A percentile compares a stretch with the other conserved stretches of the same genome.
Conservation (phyloP, 2,888 invertebrate genomes). For the Drosophila nigricruria region DNA sequence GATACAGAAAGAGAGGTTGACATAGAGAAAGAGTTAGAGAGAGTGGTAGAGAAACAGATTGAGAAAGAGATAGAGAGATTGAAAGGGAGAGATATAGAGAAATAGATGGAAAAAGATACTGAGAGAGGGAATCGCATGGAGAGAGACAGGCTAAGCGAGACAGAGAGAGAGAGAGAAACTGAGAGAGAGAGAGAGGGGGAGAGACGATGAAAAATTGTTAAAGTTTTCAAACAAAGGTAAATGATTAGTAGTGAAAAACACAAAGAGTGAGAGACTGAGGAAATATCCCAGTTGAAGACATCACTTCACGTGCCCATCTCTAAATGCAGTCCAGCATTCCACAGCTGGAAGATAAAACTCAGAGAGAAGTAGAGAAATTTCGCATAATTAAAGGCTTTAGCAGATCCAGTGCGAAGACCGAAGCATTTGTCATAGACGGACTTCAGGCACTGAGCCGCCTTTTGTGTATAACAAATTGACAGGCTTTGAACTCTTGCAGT, state of each 20-base stretch:
- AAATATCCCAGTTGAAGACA: background rate
- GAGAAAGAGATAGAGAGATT: background rate
- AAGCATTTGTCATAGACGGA: constrained; percentile 47
- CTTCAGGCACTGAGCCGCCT: constrained; percentile 16
- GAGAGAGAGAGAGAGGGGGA: no score
- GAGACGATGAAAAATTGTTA: background rate
- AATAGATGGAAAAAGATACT: background rate
- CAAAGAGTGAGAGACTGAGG: no score
- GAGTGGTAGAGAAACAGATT: no score
- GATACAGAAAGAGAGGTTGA: background rate
- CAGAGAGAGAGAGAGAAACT: background rate
- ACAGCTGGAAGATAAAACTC: background rate
- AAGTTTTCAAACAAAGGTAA: background rate
- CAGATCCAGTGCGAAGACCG: constrained; percentile 16
- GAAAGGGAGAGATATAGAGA: background rate
- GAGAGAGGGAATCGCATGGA: background rate
- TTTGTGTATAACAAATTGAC: constrained; percentile 63
- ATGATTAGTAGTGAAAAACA: no score
- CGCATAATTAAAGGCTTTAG: constrained; percentile 56
- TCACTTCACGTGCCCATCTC: background rate
- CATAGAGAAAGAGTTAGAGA: background rate
- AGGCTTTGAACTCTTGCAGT: constrained; percentile 50
- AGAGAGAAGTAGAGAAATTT: constrained; percentile 6
- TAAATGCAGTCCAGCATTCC: background rate
- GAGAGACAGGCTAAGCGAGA: background rate